Evolutionary conservation across 2,888 invertebrate genomes (phyloP), one percentile per base, ranked within the genome.

Genomic region (Epinotia nisella): DNA sequence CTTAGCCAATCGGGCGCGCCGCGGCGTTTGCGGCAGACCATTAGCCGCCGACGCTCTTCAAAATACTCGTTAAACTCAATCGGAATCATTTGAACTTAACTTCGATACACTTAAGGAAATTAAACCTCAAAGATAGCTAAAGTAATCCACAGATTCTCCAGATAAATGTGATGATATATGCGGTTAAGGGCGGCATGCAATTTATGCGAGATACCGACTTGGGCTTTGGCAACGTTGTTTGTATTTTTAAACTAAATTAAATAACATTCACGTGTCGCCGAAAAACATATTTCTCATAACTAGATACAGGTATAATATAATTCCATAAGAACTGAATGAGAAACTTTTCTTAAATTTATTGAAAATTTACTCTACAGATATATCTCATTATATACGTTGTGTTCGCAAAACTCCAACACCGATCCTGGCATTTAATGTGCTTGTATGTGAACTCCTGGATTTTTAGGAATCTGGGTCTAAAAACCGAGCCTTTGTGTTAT

Each of bases 1-100:
- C 91, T 91, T 84, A 81, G 89, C 89, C 90, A 92, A 92, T 93
- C 87, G 77, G 75, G 81, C 70, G 69, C 71, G 75, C 76, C 75
- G 78, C 79, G 77, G 82, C 83, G 83, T 83, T 85, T 84, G 85
- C 77, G 85, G 85, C 81, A 76, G 81, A 79, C 83, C 84, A 87
- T 85, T 87, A 82, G 82, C 84, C 75, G 74, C 62, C 41, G n/a
- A 17, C 60, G 59, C 51, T 59, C 68, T 68, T 53, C 39, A 68
- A 68, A 73, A 69, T 69, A 41, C 29, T 35, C 58, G 68, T 73
- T 73, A 69, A 69, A 69, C 58, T 62, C 62, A 62, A 64, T 53
- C 68, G 58, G 39, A 19, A 62, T 58, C 62, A 55, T 58, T 65
- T 62, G n/a, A 65, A 53, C 62, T 70, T 45, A 45, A 71, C 35